These are phyloP conservation scores for Leptopilina myrica DNA, from an alignment of 2,888 invertebrate species.

Conservation along the genomic window DNA sequence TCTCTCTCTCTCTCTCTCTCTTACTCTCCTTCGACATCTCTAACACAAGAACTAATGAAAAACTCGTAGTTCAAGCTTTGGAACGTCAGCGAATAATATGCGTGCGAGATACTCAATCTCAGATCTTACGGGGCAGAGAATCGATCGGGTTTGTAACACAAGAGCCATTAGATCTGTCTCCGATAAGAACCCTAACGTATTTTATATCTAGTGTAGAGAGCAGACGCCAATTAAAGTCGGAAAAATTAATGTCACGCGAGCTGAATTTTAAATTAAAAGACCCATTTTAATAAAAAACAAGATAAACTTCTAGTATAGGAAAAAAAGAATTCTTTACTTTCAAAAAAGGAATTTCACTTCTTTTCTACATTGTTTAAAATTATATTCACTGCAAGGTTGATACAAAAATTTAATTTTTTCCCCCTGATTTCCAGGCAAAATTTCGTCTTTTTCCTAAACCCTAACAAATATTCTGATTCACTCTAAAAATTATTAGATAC, in stretches of 20 bases:
- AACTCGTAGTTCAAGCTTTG: conserved; percentile 10
- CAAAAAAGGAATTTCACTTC: neutral
- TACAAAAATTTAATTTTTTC: too few relatives aligned
- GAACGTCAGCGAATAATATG: conserved; percentile 9
- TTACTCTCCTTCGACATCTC: conserved; percentile 6
- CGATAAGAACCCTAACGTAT: conserved; percentile 25
- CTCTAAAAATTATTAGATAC: too few relatives aligned
- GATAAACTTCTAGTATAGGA: neutral
- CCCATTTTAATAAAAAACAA: neutral
- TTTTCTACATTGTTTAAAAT: too few relatives aligned
- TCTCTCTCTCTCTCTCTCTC: too few relatives aligned
- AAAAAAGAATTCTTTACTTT: neutral
- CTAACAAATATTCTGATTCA: too few relatives aligned
- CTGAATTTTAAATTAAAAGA: neutral
- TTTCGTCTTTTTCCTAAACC: too few relatives aligned
- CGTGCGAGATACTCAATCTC: conserved; percentile 25
- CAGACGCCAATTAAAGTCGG: conserved; percentile 12
- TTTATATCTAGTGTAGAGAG: neutral
- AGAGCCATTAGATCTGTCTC: conserved; percentile 27
- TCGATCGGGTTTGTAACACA: conserved; percentile 33
- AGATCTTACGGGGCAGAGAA: conserved; percentile 13
- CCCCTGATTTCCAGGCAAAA: too few relatives aligned
- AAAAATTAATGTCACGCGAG: conserved; percentile 20
- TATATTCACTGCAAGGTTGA: too few relatives aligned
- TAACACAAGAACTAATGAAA: conserved; percentile 23